A percentile compares a stretch with the other conserved stretches of the same genome.
These are phyloP conservation scores for Lepidocyrtoides sp. DNA, from an alignment of 2,888 invertebrate species.

Conservation along the genomic window DNA sequence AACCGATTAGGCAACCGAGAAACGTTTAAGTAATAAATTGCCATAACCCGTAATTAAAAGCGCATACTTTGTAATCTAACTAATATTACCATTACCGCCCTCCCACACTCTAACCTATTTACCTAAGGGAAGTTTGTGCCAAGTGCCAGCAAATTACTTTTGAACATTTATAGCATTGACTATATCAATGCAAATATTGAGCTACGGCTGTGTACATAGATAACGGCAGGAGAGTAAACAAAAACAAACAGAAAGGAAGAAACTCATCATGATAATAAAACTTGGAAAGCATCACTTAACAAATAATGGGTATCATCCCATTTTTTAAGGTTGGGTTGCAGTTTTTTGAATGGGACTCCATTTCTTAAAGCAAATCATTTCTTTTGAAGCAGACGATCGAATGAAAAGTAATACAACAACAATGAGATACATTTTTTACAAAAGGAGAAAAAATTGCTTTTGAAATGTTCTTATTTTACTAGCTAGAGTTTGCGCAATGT, in stretches of 20 bases:
- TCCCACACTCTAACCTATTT: background rate
- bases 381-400: background rate
- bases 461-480: conserved; percentile 9
- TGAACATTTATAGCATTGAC: background rate
- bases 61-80: background rate
- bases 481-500: background rate
- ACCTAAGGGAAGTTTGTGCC: background rate
- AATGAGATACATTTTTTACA: background rate
- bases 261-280: background rate
- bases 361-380: conserved; percentile 25
- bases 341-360: background rate
- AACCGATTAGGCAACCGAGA: conserved; percentile 23
- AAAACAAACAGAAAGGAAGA: conserved; percentile 22
- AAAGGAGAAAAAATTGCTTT: background rate
- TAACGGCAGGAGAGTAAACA: background rate
- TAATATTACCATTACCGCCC: conserved; percentile 19
- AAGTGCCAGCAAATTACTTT: background rate
- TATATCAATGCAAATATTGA: background rate
- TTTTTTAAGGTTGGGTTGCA: conserved; percentile 33
- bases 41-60: background rate
- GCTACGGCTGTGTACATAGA: background rate
- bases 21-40: background rate
- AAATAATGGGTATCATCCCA: background rate
- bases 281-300: conserved; percentile 37
- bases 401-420: background rate